Evolutionary conservation across 2,797 vertebrate species (phyloP).

Genomic region (Gorsachius magnificus): DNA sequence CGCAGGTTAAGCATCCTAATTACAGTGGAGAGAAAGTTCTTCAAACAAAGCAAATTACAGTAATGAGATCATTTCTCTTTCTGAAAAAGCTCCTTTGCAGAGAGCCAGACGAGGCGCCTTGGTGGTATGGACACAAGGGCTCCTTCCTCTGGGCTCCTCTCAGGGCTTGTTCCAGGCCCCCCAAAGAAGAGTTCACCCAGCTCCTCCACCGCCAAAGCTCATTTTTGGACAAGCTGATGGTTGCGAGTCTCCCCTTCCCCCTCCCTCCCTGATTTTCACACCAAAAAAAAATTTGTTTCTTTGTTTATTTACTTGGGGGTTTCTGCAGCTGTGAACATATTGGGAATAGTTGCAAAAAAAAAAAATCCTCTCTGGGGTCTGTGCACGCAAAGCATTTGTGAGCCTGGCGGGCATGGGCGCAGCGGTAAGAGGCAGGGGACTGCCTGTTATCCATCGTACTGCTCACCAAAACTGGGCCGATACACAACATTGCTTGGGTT

Average conservation of each 20-base stretch:
- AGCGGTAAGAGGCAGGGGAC: not conserved
- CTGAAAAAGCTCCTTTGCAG: not conserved
- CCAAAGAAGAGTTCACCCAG: not conserved
- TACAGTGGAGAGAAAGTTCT: not conserved
- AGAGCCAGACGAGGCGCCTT: not conserved
- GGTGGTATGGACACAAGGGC: not conserved
- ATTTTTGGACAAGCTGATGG: not conserved
- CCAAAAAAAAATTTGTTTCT: not conserved
- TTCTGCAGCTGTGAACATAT: not conserved
- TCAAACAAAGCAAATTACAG: not conserved
- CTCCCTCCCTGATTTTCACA: fast-evolving
- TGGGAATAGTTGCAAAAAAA: not conserved
- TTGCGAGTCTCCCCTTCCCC: not conserved
- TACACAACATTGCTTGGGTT: not conserved
- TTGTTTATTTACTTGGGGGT: not conserved
- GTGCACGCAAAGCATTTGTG: not conserved
- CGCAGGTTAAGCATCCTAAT: not conserved
- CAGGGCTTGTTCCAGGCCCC: not conserved
- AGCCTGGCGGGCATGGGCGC: not conserved
- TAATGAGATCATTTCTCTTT: not conserved
- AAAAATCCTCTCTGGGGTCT: not conserved
- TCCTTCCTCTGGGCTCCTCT: not conserved
- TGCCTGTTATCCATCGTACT: not conserved
- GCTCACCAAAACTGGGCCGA: not conserved
- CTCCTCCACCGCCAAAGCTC: not conserved